These are phyloP conservation scores for Caenorhabditis afra DNA, from an alignment of 2,888 invertebrate species.

Conservation along the genomic window DNA sequence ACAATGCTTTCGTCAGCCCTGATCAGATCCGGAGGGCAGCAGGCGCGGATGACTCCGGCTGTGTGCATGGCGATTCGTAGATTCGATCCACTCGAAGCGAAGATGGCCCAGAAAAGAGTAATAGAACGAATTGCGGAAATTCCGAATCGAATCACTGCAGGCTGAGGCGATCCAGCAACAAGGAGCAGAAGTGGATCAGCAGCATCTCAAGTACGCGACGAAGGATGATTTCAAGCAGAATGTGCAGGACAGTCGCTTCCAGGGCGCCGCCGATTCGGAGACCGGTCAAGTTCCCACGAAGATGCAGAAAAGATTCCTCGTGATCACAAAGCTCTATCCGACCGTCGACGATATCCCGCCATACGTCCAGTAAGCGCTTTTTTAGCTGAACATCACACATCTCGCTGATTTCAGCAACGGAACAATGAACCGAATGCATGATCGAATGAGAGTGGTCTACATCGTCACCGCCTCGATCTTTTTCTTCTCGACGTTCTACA, in stretches of 20 bases:
- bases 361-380: conserved; percentile 74
- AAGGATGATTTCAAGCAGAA: conserved; percentile 57
- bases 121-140: too few species aligned
- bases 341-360: conserved; percentile 70
- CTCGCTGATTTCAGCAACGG: conserved; percentile 51
- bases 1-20: conserved; percentile 33
- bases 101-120: conserved; percentile 57
- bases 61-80: conserved; percentile 41
- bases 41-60: conserved; percentile 31
- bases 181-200: conserved; percentile 7
- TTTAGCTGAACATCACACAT: not conserved
- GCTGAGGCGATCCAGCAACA: conserved; percentile 48
- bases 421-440: conserved; percentile 76
- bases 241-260: conserved; percentile 58
- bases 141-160: too few species aligned
- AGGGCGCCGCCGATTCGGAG: conserved; percentile 58
- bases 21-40: conserved; percentile 28
- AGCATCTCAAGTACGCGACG: conserved; percentile 60
- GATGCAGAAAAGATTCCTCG: conserved; percentile 71
- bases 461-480: conserved; percentile 62
- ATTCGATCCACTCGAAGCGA: conserved; percentile 57
- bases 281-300: conserved; percentile 67
- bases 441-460: conserved; percentile 72
- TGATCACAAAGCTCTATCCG: conserved; percentile 71
- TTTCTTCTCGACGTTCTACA: conserved; percentile 68